Evolutionary conservation across 2,888 invertebrate species (phyloP).

Genomic region (Lissocephala sabroskyi): DNA sequence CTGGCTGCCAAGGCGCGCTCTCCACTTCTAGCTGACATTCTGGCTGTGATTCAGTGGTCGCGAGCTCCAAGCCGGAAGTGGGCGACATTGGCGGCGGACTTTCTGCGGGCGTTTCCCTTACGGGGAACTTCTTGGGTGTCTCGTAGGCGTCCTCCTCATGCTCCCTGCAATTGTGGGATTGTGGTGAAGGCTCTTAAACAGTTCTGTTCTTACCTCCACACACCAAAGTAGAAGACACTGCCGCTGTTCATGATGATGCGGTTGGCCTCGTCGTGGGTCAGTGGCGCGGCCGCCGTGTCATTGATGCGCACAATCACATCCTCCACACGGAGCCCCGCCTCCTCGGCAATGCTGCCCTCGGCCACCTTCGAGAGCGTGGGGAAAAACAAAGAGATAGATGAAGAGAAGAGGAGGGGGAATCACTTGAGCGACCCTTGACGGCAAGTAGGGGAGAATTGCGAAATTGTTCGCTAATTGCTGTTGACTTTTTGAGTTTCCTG

Average conservation of each 20-base stretch:
- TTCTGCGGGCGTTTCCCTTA: constrained; percentile 42
- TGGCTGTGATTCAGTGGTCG: too few species aligned
- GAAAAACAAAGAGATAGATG: too few species aligned
- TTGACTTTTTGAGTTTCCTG: too few species aligned
- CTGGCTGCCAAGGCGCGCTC: not conserved
- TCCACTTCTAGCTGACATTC: constrained; percentile 9
- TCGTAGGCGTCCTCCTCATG: constrained; percentile 43
- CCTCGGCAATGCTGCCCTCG: constrained; percentile 86
- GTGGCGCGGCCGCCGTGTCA: constrained; percentile 77
- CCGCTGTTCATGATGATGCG: constrained; percentile 81
- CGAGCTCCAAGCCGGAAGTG: too few species aligned
- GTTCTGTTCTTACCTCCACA: constrained; percentile 55
- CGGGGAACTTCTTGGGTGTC: constrained; percentile 52
- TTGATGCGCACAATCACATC: constrained; percentile 87
- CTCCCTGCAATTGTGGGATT: constrained; percentile 43
- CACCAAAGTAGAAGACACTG: constrained; percentile 79
- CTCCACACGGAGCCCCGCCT: constrained; percentile 86
- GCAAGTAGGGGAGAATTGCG: too few species aligned
- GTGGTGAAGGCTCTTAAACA: too few species aligned
- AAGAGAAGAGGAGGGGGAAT: too few species aligned
- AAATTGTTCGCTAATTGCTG: too few species aligned
- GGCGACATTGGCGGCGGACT: constrained; percentile 42
- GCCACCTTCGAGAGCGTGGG: constrained; percentile 81
- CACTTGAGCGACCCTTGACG: too few species aligned
- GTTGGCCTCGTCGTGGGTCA: constrained; percentile 86